A percentile compares a stretch with the other conserved stretches of the same genome.
phyloP scores from a whole-genome alignment of 2,888 invertebrate genomes.

The Gortyna flavago region DNA sequence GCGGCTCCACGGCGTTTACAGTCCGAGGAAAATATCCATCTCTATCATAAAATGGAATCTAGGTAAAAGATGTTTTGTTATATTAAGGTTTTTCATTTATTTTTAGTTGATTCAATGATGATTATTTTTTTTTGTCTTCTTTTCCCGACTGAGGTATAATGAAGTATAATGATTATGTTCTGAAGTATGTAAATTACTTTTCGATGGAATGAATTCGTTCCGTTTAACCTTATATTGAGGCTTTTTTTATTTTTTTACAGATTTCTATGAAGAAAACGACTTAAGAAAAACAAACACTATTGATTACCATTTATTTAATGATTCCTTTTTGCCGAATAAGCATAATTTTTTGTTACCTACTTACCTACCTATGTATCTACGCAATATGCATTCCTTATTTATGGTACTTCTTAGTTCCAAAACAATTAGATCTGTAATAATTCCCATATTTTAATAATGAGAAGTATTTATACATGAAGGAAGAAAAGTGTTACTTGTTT shows the following conservation, averaged over 20 bases:
- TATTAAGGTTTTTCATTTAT: background rate
- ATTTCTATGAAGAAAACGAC: slow-evolving; percentile 33
- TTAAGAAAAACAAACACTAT: slow-evolving; percentile 22
- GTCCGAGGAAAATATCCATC: slow-evolving; percentile 13
- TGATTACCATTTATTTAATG: slow-evolving; percentile 23
- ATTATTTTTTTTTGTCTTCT: slow-evolving; percentile 84
- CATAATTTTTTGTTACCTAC: background rate
- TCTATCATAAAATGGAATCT: slow-evolving; percentile 20
- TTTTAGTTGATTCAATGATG: slow-evolving; percentile 69
- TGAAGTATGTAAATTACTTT: slow-evolving; percentile 29
- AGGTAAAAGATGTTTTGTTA: slow-evolving; percentile 27
- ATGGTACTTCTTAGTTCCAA: slow-evolving; percentile 19
- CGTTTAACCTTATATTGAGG: background rate
- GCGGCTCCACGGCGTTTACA: slow-evolving; percentile 16
- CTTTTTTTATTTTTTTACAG: slow-evolving; percentile 66
- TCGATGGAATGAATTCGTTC: background rate
- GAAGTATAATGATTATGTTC: slow-evolving; percentile 68
- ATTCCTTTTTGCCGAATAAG: slow-evolving; percentile 15
- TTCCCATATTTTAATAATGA: background rate
- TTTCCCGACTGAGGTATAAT: slow-evolving; percentile 88
- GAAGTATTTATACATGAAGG: slow-evolving; percentile 24
- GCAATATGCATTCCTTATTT: slow-evolving; percentile 14
- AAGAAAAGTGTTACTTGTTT: slow-evolving; percentile 6
- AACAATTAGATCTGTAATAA: slow-evolving; percentile 7
- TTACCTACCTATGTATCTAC: background rate